phyloP scores from a whole-genome alignment of 2,888 invertebrate genomes.

The Acanthosepion esculentum region DNA sequence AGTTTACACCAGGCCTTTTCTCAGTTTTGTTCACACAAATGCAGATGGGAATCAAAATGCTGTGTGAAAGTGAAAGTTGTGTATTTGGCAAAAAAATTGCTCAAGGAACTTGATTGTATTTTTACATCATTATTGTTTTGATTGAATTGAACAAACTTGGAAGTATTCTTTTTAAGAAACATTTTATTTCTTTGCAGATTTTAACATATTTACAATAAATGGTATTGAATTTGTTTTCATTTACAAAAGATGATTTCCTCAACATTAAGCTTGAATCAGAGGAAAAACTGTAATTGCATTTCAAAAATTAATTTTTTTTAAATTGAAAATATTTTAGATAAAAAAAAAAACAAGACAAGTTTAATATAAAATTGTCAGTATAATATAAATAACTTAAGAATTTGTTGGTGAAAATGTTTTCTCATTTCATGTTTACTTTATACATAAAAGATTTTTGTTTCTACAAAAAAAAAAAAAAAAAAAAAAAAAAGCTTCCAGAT shows the following conservation, averaged over 20 bases:
- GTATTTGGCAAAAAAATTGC: too few species aligned
- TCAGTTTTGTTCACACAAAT: too few species aligned
- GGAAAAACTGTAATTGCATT: not conserved
- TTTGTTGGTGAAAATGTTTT: not conserved
- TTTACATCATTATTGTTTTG: too few species aligned
- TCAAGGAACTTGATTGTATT: too few species aligned
- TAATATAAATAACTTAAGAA: not conserved
- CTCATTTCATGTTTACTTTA: not conserved
- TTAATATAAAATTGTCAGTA: not conserved
- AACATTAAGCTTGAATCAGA: not conserved
- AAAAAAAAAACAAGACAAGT: not conserved
- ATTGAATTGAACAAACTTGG: too few species aligned
- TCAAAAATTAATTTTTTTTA: not conserved
- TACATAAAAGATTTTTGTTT: too few species aligned
- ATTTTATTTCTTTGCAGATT: not conserved
- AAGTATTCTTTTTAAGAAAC: not conserved
- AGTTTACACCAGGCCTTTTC: too few species aligned
- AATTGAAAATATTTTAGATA: not conserved
- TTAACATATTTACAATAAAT: conserved; percentile 33
- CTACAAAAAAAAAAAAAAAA: too few species aligned
- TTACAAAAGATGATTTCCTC: not conserved
- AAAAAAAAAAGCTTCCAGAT: too few species aligned
- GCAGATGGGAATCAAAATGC: too few species aligned
- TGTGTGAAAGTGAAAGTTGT: too few species aligned
- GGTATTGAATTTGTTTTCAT: not conserved